Evolutionary conservation across 2,888 invertebrate species (phyloP).

Genomic region (Nomada goodeniana): DNA sequence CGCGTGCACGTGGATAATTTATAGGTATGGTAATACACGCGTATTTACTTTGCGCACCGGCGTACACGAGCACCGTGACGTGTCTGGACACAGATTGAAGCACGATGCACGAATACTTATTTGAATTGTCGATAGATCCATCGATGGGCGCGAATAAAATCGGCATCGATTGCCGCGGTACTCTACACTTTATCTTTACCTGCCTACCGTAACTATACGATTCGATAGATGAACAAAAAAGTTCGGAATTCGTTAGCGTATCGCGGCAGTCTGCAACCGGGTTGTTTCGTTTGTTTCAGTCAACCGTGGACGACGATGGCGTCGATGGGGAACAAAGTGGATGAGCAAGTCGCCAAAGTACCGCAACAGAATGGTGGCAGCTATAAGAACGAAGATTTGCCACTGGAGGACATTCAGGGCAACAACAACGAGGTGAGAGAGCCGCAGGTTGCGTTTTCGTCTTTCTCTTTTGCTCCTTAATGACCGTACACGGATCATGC

Average conservation of each 20-base stretch:
- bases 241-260: too few relatives aligned
- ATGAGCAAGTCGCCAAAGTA: constrained; percentile 47
- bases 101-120: constrained; percentile 8
- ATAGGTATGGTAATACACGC: constrained; percentile 30
- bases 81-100: constrained; percentile 1
- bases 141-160: not conserved
- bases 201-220: too few relatives aligned
- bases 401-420: constrained; percentile 63
- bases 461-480: not conserved
- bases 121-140: constrained; percentile 3
- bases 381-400: constrained; percentile 65
- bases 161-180: not conserved
- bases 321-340: constrained; percentile 58
- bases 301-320: constrained; percentile 70
- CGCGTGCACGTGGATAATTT: constrained; percentile 37
- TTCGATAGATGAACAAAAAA: too few relatives aligned
- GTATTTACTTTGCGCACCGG: not conserved
- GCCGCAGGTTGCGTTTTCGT: not conserved
- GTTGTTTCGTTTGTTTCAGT: constrained; percentile 43
- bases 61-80: not conserved
- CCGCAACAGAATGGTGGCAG: constrained; percentile 64
- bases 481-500: not conserved
- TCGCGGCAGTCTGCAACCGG: not conserved
- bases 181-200: not conserved
- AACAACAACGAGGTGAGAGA: constrained; percentile 69